Evolutionary conservation across 1,140 invertebrate species (phyloP).

Genomic region (Drosophila arizonae): DNA sequence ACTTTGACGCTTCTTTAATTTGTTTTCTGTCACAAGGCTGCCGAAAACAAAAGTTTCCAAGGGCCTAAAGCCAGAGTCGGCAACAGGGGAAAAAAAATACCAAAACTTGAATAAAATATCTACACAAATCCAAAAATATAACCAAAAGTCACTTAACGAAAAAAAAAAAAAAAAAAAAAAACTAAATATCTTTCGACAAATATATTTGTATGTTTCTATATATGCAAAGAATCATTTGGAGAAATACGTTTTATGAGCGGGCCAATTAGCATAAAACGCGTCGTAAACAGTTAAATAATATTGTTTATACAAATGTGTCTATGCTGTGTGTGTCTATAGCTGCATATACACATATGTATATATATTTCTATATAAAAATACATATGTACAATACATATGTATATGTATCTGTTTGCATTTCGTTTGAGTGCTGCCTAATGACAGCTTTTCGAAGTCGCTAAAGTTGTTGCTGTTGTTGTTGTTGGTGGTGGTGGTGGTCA

Average conservation of each 20-base stretch:
- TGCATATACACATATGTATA: constrained; percentile 6
- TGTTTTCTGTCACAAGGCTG: constrained; percentile 47
- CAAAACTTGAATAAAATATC: constrained; percentile 21
- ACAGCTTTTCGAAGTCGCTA: constrained; percentile 43
- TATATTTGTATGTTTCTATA: constrained; percentile 11
- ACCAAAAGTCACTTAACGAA: constrained; percentile 31
- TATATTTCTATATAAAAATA: background rate
- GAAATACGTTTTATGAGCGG: constrained; percentile 53
- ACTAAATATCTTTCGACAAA: constrained; percentile 1
- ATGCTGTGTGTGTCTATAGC: constrained; percentile 20
- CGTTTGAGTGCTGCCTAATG: constrained; percentile 71
- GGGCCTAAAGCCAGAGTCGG: constrained; percentile 11
- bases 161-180: background rate
- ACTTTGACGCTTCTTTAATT: constrained; percentile 28
- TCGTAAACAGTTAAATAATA: constrained; percentile 81
- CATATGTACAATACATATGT: background rate
- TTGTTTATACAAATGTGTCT: constrained; percentile 57
- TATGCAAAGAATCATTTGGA: constrained; percentile 32
- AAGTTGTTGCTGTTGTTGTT: constrained; percentile 29
- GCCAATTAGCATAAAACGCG: constrained; percentile 71
- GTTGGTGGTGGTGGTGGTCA: constrained; percentile 12
- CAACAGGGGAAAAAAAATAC: background rate
- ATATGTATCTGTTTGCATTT: constrained; percentile 54
- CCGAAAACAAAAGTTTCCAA: constrained; percentile 52
- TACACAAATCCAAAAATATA: constrained; percentile 47